Percentiles rank a stretch among this genome's conserved stretches.
phyloP scores from a whole-genome alignment of 30 jellyfish, hydroid and myxozoan species.

The Pelagia noctiluca region DNA sequence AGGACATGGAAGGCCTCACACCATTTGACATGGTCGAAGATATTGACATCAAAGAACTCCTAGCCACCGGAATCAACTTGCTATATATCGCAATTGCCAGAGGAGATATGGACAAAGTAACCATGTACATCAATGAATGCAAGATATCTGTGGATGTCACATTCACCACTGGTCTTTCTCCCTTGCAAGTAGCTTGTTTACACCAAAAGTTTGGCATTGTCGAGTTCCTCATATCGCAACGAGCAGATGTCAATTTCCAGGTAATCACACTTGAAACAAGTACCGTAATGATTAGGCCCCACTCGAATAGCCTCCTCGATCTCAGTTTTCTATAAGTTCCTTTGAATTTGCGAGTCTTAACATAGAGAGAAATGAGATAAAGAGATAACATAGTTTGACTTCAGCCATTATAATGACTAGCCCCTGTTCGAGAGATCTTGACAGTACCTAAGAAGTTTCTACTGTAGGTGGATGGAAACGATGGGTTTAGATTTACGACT shows the following conservation, averaged over 20 bases:
- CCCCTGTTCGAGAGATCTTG: no score
- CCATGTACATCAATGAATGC: constrained; percentile 13
- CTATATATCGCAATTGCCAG: constrained; percentile 61
- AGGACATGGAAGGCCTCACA: constrained; percentile 65
- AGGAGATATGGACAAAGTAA: constrained; percentile 45
- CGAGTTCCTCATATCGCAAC: constrained; percentile 44
- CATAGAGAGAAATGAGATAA: no score
- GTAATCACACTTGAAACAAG: constrained; percentile 9
- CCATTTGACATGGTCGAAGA: constrained; percentile 77
- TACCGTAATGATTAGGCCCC: not conserved
- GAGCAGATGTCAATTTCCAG: constrained; percentile 75
- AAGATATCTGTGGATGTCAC: constrained; percentile 33
- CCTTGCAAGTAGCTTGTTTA: constrained; percentile 79
- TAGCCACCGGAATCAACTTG: constrained; percentile 72
- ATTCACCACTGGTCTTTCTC: constrained; percentile 63
- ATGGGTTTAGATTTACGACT: no score
- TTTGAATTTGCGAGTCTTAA: no score
- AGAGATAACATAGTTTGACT: no score
- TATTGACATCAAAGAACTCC: constrained; percentile 45
- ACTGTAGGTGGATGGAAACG: not conserved
- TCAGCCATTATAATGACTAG: no score
- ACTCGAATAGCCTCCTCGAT: not conserved
- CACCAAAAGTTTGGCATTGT: constrained; percentile 42
- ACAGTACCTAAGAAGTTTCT: no score
- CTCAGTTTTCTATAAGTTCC: not conserved